Percentiles rank a stretch among this genome's conserved stretches.
phyloP scores from a whole-genome alignment of 2,797 vertebrate genomes.

The Pelodytes ibericus region DNA sequence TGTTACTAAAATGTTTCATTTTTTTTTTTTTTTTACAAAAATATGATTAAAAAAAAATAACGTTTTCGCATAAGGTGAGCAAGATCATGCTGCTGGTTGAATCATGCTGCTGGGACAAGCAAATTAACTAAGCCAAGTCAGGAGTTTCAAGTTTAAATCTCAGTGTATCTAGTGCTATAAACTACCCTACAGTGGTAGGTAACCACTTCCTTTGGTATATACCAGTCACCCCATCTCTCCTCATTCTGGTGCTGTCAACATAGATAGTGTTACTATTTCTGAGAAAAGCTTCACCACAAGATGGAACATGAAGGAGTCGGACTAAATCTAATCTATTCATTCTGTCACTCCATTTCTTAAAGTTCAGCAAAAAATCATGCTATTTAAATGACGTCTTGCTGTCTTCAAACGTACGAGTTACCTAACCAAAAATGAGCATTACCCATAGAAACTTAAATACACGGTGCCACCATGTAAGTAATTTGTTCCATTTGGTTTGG shows the following conservation, averaged over 20 bases:
- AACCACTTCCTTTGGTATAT: constrained; percentile 1
- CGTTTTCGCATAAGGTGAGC: not conserved
- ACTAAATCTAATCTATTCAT: not conserved
- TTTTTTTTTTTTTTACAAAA: too few species aligned
- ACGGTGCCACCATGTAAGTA: too few species aligned
- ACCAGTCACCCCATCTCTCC: not conserved
- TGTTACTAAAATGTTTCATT: not conserved
- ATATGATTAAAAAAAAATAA: not conserved
- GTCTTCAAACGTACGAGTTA: too few species aligned
- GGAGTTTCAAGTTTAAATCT: not conserved
- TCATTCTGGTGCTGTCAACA: not conserved
- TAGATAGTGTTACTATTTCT: not conserved
- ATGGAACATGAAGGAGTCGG: not conserved
- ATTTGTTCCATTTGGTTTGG: too few species aligned
- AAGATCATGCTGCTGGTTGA: not conserved
- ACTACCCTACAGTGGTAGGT: not conserved
- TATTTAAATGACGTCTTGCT: not conserved
- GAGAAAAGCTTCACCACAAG: not conserved
- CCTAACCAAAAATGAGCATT: too few species aligned
- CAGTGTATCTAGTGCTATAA: not conserved
- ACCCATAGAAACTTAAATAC: too few species aligned
- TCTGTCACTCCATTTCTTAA: not conserved
- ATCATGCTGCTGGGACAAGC: not conserved
- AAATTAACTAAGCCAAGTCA: not conserved
- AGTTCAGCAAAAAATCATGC: not conserved